Evolutionary conservation across 2,888 invertebrate species (phyloP), one percentile per base, ranked within the genome.

Genomic region (Chrysina gloriosa): DNA sequence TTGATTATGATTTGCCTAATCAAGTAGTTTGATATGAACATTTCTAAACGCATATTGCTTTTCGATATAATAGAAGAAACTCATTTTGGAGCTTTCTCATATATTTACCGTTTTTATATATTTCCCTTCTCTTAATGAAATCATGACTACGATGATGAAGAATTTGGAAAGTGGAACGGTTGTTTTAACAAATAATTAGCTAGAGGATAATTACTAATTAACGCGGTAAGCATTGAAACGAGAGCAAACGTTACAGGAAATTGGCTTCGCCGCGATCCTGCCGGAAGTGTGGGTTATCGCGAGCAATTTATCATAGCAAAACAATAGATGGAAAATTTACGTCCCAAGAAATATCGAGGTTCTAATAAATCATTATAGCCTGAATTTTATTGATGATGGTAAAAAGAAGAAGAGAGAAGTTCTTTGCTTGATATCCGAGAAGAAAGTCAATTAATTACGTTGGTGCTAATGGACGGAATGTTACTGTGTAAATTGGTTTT

Each of bases 171-270:
- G 9, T 11, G 25, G 23, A 19, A 11, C 5, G 21, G 11, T 11
- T 11, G 25, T n/a, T 48, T 48, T 3, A 48, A 48, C 48, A 48
- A 48, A 48, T 25, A 48, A 48, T 48, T 48, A 48, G 25, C 11
- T 11, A 11, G 25, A 21, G 11, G 23, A 48, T n/a, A 19, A 48
- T 48, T 27, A 2, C 48, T 48, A 48, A 48, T 48, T 48, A 48
- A 23, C 23, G 23, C 47, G 47, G 23, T n/a, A n/a, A 21, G 7
- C 21, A 6, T 23, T 39, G 11, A 39, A 39, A 7, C 14, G 39
- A 39, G 11, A 39, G 39, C 48, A 4, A 48, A 23, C 21, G 11
- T 48, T n/a, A 25, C 48, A 27, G 48, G 48, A 48, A 48, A 48
- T 48, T 48, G 25, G 25, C 9, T 25, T 48, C 48, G 1, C 23